phyloP scores from a whole-genome alignment of 2,113 vertebrate species.

The Leptocoma aspasia region DNA sequence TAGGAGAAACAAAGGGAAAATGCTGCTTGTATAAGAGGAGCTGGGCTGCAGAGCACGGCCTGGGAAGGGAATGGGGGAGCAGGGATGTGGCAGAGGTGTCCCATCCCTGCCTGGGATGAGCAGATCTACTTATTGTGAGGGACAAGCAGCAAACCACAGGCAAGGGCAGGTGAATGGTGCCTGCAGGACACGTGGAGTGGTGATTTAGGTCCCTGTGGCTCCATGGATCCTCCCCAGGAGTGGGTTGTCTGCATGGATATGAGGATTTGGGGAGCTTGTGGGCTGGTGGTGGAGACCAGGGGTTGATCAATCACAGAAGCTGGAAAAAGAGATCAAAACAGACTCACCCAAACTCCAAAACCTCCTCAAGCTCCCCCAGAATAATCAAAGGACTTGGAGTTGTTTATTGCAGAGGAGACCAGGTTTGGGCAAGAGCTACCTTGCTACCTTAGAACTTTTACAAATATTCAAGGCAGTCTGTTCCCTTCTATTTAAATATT shows the following conservation, averaged over 20 bases:
- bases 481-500: background rate
- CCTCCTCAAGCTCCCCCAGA: rapidly evolving
- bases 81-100: rapidly evolving
- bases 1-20: conserved; percentile 35
- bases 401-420: background rate
- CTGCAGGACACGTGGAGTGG: rapidly evolving
- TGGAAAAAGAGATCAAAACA: background rate
- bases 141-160: background rate
- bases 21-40: background rate
- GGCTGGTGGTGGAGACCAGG: background rate
- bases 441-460: background rate
- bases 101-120: background rate
- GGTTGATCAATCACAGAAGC: background rate
- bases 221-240: rapidly evolving
- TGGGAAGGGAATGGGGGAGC: background rate
- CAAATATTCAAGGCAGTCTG: background rate
- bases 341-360: background rate
- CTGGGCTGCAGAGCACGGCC: background rate
- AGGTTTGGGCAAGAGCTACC: background rate
- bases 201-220: rapidly evolving
- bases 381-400: background rate
- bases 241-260: rapidly evolving
- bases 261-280: rapidly evolving
- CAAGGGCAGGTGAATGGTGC: rapidly evolving
- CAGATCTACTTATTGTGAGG: rapidly evolving